phyloP scores from a whole-genome alignment of 1,140 invertebrate genomes.

The Scaptomyza graminum region DNA sequence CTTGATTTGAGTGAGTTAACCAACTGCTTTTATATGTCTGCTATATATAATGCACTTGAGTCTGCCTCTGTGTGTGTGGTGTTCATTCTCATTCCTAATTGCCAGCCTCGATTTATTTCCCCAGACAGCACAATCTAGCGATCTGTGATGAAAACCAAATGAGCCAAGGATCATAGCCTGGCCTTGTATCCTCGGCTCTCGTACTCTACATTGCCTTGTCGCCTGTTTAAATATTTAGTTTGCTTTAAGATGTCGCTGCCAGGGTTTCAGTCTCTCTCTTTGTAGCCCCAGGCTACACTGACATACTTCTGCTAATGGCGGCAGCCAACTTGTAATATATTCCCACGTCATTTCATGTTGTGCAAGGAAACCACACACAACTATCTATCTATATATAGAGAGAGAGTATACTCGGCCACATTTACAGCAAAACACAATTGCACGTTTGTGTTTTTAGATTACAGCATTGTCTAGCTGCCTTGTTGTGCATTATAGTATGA shows the following conservation, averaged over 20 bases:
- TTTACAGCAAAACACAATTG: slow-evolving; percentile 57
- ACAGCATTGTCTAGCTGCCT: slow-evolving; percentile 67
- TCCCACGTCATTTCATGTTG: slow-evolving; percentile 71
- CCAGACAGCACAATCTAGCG: slow-evolving; percentile 15
- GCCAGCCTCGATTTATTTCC: slow-evolving; percentile 30
- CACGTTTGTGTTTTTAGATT: slow-evolving; percentile 77
- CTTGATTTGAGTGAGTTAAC: slow-evolving; percentile 30
- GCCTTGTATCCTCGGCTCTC: not conserved
- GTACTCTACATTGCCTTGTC: not conserved
- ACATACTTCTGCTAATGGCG: slow-evolving; percentile 72
- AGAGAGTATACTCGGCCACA: not conserved
- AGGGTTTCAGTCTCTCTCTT: slow-evolving; percentile 8
- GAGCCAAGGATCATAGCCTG: slow-evolving; percentile 12
- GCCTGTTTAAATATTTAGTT: slow-evolving; percentile 44
- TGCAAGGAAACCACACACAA: slow-evolving; percentile 22
- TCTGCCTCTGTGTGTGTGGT: too few species aligned
- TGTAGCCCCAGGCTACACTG: slow-evolving; percentile 59
- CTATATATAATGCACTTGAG: slow-evolving; percentile 6
- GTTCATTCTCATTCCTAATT: slow-evolving; percentile 28
- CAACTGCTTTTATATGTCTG: slow-evolving; percentile 6
- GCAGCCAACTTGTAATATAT: slow-evolving; percentile 81
- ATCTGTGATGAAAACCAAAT: slow-evolving; percentile 38
- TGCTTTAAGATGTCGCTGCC: slow-evolving; percentile 38
- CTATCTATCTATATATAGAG: slow-evolving; percentile 1
- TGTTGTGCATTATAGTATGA: slow-evolving; percentile 41